A percentile compares a stretch with the other conserved stretches of the same genome.
Evolutionary conservation across 2,888 invertebrate species (phyloP).

Genomic region (Drosophila buzzatii): DNA sequence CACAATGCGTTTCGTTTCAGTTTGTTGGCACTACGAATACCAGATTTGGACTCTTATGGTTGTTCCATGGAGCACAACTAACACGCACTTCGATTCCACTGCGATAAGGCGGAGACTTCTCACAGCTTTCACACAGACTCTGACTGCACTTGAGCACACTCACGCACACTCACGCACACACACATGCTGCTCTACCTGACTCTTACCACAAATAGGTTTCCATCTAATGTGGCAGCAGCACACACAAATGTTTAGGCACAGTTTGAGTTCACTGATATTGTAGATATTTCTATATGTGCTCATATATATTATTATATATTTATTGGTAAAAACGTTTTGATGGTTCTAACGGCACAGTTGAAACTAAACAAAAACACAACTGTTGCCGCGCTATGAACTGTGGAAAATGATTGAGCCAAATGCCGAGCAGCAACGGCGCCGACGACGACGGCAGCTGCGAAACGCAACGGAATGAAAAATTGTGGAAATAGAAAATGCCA

Average conservation of each 20-base stretch:
- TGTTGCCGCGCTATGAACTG: conserved; percentile 53
- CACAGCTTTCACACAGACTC: conserved; percentile 36
- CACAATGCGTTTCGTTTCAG: conserved; percentile 33
- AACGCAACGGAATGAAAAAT: conserved; percentile 66
- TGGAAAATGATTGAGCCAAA: conserved; percentile 63
- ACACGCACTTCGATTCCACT: conserved; percentile 35
- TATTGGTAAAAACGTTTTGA: conserved; percentile 14
- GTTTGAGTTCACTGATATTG: conserved; percentile 6
- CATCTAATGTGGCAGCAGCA: conserved; percentile 33
- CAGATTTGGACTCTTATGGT: conserved; percentile 18
- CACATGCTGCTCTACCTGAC: neutral
- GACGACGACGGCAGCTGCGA: conserved; percentile 2
- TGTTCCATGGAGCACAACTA: conserved; percentile 23
- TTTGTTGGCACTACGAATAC: conserved; percentile 11
- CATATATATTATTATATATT: neutral
- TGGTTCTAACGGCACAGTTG: conserved; percentile 54
- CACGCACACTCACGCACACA: conserved; percentile 12
- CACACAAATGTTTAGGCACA: conserved; percentile 18
- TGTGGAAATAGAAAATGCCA: conserved; percentile 60
- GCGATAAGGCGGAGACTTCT: conserved; percentile 37
- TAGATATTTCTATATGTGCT: neutral
- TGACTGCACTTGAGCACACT: conserved; percentile 13
- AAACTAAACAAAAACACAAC: conserved; percentile 76
- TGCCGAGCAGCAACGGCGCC: conserved; percentile 11
- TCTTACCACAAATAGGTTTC: conserved; percentile 56